phyloP scores from a whole-genome alignment of 2,797 vertebrate species.

The Kryptopterus vitreolus region DNA sequence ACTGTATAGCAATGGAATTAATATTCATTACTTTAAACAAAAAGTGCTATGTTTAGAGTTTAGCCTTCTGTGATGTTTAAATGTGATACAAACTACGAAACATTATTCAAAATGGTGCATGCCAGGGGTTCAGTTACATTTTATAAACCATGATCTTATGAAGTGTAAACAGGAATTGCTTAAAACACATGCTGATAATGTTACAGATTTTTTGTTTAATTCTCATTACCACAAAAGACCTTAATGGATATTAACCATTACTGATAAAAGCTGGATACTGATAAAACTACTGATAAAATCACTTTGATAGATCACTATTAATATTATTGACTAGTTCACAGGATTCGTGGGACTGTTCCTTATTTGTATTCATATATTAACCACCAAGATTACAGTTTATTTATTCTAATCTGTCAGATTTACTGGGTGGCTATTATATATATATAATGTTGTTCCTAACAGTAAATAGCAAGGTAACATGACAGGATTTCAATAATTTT shows the following conservation, averaged over 20 bases:
- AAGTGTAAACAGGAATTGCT: not conserved
- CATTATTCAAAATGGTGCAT: not conserved
- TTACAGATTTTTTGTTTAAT: not conserved
- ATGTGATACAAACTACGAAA: not conserved
- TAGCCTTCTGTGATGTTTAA: not conserved
- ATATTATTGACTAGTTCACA: no score
- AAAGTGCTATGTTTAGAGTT: not conserved
- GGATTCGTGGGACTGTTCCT: not conserved
- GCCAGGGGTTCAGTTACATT: not conserved
- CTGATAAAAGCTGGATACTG: no score
- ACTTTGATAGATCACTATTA: no score
- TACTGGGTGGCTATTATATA: no score
- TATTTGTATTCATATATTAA: not conserved
- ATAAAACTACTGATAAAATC: no score
- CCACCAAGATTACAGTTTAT: no score
- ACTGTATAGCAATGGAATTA: conserved; percentile 26
- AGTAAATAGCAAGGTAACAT: no score
- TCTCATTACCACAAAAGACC: not conserved
- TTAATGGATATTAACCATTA: not conserved
- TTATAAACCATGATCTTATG: not conserved
- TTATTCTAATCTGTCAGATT: no score
- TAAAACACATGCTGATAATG: not conserved
- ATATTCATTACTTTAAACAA: conserved; percentile 18
- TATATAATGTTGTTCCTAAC: no score
- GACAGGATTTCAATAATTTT: no score